Evolutionary conservation across 2,113 vertebrate species (phyloP).

Genomic region (Stegostoma tigrinum): DNA sequence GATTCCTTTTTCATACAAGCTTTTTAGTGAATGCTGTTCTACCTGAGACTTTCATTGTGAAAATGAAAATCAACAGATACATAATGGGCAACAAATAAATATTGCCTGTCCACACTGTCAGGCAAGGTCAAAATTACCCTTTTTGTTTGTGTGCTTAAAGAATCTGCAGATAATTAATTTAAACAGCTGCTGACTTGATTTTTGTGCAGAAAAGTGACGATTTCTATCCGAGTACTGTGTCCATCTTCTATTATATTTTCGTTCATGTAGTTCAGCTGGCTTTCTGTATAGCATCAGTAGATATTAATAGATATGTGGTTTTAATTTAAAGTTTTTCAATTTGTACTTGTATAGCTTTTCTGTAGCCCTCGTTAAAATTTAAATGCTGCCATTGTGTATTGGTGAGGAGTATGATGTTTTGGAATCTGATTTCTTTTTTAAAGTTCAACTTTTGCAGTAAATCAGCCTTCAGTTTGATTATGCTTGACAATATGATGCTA

Average conservation of each 20-base stretch:
- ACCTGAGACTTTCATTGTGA: background rate
- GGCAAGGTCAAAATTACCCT: background rate
- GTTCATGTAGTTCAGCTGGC: background rate
- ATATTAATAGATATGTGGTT: background rate
- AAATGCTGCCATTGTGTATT: background rate
- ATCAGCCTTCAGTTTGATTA: background rate
- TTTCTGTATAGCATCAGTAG: background rate
- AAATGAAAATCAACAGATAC: background rate
- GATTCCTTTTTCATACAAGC: background rate
- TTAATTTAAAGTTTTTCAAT: background rate
- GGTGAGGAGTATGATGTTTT: background rate
- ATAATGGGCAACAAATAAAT: background rate
- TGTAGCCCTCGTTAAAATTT: background rate
- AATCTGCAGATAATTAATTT: background rate
- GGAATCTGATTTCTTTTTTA: background rate
- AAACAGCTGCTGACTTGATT: background rate
- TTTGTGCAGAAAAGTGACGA: background rate
- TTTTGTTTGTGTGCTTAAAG: background rate
- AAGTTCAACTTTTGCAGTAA: background rate
- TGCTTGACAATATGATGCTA: constrained; percentile 21
- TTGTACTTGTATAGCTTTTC: background rate
- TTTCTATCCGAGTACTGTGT: background rate
- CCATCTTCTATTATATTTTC: background rate
- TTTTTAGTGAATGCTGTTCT: background rate
- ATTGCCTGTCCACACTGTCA: background rate